These are phyloP conservation scores for Lampris incognitus DNA, from an alignment of 2,113 vertebrate species.

Conservation along the genomic window DNA sequence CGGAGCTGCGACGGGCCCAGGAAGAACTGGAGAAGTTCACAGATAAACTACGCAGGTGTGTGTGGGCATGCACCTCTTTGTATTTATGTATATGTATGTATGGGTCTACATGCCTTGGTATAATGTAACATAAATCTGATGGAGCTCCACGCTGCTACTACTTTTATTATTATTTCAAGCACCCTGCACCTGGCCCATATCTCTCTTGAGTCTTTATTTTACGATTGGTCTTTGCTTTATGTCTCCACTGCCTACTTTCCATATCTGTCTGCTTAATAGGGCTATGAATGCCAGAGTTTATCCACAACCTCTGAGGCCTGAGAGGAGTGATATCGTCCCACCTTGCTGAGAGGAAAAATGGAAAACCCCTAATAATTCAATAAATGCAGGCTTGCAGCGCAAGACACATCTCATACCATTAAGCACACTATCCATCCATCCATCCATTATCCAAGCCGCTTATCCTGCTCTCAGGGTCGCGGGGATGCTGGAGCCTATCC, in stretches of 20 bases:
- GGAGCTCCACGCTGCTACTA: background rate
- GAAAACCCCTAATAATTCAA: conserved; percentile 40
- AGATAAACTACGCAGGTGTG: conserved; percentile 93
- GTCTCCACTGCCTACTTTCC: conserved; percentile 30
- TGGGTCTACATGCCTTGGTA: background rate
- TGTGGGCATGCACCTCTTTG: conserved; percentile 3
- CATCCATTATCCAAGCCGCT: no score
- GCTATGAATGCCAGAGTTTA: conserved; percentile 52
- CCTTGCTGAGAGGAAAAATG: conserved; percentile 32
- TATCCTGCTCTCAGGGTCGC: no score
- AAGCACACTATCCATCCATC: background rate
- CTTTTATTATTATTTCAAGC: conserved; percentile 21
- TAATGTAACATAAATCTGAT: conserved; percentile 1
- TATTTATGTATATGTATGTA: conserved; percentile 9
- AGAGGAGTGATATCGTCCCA: conserved; percentile 33
- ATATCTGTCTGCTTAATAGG: conserved; percentile 51
- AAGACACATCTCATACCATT: conserved; percentile 14
- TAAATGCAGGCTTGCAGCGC: conserved; percentile 9
- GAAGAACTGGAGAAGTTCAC: conserved; percentile 97
- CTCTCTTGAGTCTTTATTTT: conserved; percentile 40
- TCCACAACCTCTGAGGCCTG: conserved; percentile 29
- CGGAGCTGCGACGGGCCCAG: conserved; percentile 92
- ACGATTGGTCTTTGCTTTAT: conserved; percentile 34
- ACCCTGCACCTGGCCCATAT: background rate
- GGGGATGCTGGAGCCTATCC: no score